Conservation (phyloP, 2,888 invertebrate genomes). For the Hyalella azteca region DNA sequence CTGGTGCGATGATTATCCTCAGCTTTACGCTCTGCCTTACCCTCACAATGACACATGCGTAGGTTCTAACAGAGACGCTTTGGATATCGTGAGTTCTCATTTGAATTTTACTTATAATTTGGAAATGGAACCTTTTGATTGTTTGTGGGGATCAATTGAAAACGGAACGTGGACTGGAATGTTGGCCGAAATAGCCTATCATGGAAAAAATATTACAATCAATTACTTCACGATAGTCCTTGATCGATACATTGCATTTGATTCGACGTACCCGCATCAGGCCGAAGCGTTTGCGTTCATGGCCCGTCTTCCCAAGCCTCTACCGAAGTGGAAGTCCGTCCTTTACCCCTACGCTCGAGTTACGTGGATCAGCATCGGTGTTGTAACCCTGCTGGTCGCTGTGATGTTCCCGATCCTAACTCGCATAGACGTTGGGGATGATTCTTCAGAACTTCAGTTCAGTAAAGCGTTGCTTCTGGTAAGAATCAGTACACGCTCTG, state of each 20-base stretch:
- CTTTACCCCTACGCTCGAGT: conserved; percentile 38
- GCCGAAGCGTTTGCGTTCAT: conserved; percentile 51
- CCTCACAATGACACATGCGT: conserved; percentile 24
- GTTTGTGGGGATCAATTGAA: conserved; percentile 47
- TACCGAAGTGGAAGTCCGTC: conserved; percentile 45
- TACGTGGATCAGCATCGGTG: conserved; percentile 43
- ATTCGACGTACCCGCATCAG: conserved; percentile 47
- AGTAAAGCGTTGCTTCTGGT: not conserved
- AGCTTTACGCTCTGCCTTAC: conserved; percentile 38
- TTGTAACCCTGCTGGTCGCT: conserved; percentile 25
- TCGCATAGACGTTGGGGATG: not conserved
- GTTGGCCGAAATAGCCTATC: conserved; percentile 50
- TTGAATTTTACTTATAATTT: conserved; percentile 45
- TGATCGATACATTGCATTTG: conserved; percentile 45
- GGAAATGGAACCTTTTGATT: conserved; percentile 21
- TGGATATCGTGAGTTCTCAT: conserved; percentile 33
- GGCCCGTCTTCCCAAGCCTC: conserved; percentile 38
- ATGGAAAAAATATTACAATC: conserved; percentile 39
- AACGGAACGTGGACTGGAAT: conserved; percentile 54
- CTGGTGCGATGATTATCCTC: conserved; percentile 48
- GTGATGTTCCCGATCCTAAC: not conserved
- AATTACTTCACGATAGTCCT: conserved; percentile 45
- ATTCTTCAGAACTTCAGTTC: not conserved
- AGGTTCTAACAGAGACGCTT: conserved; percentile 45
- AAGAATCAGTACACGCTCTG: not conserved